These are phyloP conservation scores for Melanogrammus aeglefinus DNA, from an alignment of 2,797 vertebrate genomes.

Conservation along the genomic window DNA sequence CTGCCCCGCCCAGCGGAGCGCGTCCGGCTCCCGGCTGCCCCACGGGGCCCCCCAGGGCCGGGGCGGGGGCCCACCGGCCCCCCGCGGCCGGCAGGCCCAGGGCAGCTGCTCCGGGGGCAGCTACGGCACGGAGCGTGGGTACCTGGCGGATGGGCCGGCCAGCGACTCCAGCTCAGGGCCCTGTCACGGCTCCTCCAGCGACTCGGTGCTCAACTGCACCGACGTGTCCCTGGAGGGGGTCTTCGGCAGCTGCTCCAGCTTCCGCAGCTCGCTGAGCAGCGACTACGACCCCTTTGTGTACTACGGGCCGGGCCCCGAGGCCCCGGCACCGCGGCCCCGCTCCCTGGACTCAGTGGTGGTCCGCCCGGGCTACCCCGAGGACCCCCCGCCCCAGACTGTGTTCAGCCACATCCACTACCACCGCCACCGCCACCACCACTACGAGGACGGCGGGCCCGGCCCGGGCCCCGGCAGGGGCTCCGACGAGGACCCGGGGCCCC, in stretches of 20 bases:
- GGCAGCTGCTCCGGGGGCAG: conserved; percentile 90
- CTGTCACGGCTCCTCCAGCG: conserved; percentile 94
- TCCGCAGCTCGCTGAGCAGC: conserved; percentile 95
- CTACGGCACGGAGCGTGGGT: conserved; percentile 89
- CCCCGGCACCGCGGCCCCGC: conserved; percentile 72
- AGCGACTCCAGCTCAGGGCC: conserved; percentile 97
- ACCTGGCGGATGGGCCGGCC: conserved; percentile 89
- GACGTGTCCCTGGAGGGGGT: conserved; percentile 92
- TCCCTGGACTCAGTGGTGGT: conserved; percentile 85
- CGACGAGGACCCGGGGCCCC: conserved; percentile 70
- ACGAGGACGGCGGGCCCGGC: conserved; percentile 69
- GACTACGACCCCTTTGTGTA: conserved; percentile 92
- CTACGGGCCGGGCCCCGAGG: conserved; percentile 71
- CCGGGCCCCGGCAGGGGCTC: conserved; percentile 68
- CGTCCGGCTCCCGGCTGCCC: conserved; percentile 67
- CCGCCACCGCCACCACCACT: conserved; percentile 93
- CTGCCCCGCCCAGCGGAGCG: conserved; percentile 65
- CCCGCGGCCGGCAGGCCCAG: conserved; percentile 77
- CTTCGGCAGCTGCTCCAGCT: conserved; percentile 95
- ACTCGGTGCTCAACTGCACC: conserved; percentile 93
- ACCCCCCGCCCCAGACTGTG: conserved; percentile 75
- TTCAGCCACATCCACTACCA: conserved; percentile 92
- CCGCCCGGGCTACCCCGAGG: conserved; percentile 62
- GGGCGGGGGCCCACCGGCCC: conserved; percentile 23
- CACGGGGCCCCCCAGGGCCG: conserved; percentile 43